Base-by-base conservation (phyloP, 2,797 vertebrate genomes). In the Tadarida brasiliensis region DNA sequence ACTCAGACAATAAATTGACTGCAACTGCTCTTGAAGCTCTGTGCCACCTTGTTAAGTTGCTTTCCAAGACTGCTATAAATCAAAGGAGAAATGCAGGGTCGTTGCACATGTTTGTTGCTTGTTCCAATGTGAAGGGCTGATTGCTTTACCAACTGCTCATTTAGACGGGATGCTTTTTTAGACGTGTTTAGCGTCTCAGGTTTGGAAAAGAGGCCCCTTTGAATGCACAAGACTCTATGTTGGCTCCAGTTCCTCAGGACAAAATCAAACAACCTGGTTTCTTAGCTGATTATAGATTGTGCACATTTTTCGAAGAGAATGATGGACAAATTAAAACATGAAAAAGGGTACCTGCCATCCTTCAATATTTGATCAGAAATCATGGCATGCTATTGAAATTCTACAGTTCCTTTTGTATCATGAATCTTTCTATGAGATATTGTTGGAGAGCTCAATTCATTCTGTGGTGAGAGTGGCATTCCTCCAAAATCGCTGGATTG, bases 61-160 rank as follows among this genome's bases (percentile, higher is more conserved):
- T 98, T 98, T 98, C 97, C 97, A 97, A 98, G 77, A 87, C 44
- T 74, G 89, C 80, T 94, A 90, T 98, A 98, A 98, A 98, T 98
- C 98, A 98, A 97, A 98, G 96, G 71, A 93, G 96, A 98, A 98
- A 97, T 39, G 83, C 93, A 96, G 95, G 95, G 97, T 98, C 47
- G 0, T 61, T 95, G 90, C 19, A 26, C 93, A 92, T 98, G 97
- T 97, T 98, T 98, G 98, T 95, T 97, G 71, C 95, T 92, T 10
- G 39, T 95, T 98, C 98, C 94, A 97, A 33, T 90, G 93, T 87
- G 92, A 91, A 94, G 88, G 87, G 28, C 77, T 98, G 98, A 98
- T 98, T 98, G 95, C 96, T 99, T 98, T 99, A 98, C 98, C 98
- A 98, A 98, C 98, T 98, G 98, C 95, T 98, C 98, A 96, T 96